Evolutionary conservation across 2,113 vertebrate genomes (phyloP).

Genomic region (Damaliscus lunatus): DNA sequence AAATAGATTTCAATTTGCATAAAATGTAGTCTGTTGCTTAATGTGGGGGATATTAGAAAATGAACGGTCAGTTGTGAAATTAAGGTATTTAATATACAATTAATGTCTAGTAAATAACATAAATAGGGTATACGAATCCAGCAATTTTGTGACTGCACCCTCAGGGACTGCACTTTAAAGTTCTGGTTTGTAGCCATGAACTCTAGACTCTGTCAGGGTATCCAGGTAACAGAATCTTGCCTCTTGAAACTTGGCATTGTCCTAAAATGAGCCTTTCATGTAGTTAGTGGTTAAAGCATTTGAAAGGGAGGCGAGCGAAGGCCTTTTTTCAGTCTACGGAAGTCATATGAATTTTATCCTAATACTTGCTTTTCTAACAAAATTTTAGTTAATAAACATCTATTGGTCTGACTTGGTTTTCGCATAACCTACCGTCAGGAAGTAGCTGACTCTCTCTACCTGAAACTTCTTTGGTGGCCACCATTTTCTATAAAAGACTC

Average conservation of each 20-base stretch:
- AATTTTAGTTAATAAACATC: not conserved
- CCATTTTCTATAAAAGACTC: not conserved
- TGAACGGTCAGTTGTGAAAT: not conserved
- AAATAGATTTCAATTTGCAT: conserved; percentile 16
- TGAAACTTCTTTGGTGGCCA: not conserved
- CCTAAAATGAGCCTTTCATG: not conserved
- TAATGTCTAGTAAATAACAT: conserved; percentile 6
- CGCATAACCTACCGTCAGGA: not conserved
- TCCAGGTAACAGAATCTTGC: not conserved
- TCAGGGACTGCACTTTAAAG: not conserved
- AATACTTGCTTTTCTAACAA: not conserved
- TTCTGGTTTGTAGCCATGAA: not conserved
- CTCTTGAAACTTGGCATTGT: not conserved
- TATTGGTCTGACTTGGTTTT: not conserved
- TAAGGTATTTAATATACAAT: not conserved
- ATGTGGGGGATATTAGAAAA: conserved; percentile 3
- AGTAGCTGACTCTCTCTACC: not conserved
- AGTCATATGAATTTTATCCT: not conserved
- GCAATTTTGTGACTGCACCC: not conserved
- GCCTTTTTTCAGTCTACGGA: not conserved
- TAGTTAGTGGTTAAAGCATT: not conserved
- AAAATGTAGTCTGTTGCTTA: conserved; percentile 39
- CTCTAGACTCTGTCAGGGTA: not conserved
- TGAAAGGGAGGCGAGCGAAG: not conserved
- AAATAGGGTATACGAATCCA: not conserved